Evolutionary conservation across 2,113 vertebrate genomes (phyloP), one percentile per base, ranked within the genome.

Genomic region (Cephalopterus ornatus): DNA sequence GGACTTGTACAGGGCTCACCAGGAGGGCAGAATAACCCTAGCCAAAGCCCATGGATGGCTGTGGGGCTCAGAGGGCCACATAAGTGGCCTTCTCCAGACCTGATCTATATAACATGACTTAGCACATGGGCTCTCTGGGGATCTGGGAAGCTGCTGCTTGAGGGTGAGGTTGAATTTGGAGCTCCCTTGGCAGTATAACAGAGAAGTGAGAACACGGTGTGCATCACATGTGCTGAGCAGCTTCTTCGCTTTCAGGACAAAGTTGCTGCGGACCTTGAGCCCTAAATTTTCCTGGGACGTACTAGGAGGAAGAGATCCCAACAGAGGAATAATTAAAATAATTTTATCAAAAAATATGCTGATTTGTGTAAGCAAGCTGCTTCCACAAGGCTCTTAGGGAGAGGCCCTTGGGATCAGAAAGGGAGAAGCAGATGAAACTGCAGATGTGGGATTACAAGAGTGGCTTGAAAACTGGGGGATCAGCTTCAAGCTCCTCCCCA

Each of bases 401-500:
- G 42, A 85, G 88, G 50, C 11, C 49, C 61, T 39, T 79, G 37
- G 53, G 55, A 47, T 59, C 30, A 59, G 79, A 86, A 86, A 74
- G 35, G 33, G 44, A 83, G 44, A 87, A 46, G 68, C 49, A 58
- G 53, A 61, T 6, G 44, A 87, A 81, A 44, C 33, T 5, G 17
- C 77, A 58, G 28, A 59, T 0, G 0, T 41, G 56, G 2, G 9
- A 39, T 62, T 75, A 37, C 44, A 78, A 11, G 6, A 41, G 21
- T 4, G 10, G 41, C 33, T 42, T 47, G 56, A 55, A 62, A 56
- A 87, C 12, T 1, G 0, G 22, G 28, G 49, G 35, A 78, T 49
- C 18, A 2, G n/a, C 86, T 87, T 72, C 77, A 65, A 23, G 93
- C 89, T 94, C 88, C 92, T 90, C 81, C 90, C 79, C 14, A 1